Percentiles rank a stretch among this genome's conserved stretches.
phyloP scores from a whole-genome alignment of 1,140 invertebrate species.

The Diprion similis region DNA sequence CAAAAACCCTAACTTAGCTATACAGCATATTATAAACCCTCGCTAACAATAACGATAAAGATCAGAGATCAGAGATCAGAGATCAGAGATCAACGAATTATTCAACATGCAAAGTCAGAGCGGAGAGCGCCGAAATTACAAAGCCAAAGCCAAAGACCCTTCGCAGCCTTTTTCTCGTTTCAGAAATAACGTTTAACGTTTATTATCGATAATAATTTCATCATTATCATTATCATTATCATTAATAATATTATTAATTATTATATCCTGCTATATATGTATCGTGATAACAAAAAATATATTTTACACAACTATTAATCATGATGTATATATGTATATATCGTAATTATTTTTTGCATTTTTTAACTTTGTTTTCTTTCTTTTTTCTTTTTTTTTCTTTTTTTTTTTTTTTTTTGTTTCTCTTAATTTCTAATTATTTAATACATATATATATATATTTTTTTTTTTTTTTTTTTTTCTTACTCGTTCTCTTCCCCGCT shows the following conservation, averaged over 20 bases:
- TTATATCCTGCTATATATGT: constrained; percentile 40
- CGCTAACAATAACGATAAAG: too few relatives aligned
- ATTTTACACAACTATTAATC: constrained; percentile 48
- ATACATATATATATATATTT: too few relatives aligned
- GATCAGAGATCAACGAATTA: too few relatives aligned
- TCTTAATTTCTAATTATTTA: constrained; percentile 43
- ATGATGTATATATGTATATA: constrained; percentile 28
- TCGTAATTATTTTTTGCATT: constrained; percentile 44
- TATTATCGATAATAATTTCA: constrained; percentile 46
- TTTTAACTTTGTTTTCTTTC: constrained; percentile 26
- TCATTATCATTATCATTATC: constrained; percentile 40
- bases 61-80: too few relatives aligned
- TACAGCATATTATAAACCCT: too few relatives aligned
- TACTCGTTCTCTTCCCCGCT: background rate
- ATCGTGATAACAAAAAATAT: constrained; percentile 58
- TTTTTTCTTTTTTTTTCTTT: background rate
- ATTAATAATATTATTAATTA: constrained; percentile 46
- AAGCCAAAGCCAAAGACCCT: constrained; percentile 25
- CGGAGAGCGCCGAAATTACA: too few relatives aligned
- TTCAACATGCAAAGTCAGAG: too few relatives aligned
- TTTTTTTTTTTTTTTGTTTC: constrained; percentile 39
- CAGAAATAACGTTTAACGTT: background rate
- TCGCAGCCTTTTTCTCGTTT: constrained; percentile 28
- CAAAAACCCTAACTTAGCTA: too few relatives aligned
- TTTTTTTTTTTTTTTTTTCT: constrained; percentile 32